phyloP scores from a whole-genome alignment of 2,113 vertebrate genomes.

The Bubo scandiacus region DNA sequence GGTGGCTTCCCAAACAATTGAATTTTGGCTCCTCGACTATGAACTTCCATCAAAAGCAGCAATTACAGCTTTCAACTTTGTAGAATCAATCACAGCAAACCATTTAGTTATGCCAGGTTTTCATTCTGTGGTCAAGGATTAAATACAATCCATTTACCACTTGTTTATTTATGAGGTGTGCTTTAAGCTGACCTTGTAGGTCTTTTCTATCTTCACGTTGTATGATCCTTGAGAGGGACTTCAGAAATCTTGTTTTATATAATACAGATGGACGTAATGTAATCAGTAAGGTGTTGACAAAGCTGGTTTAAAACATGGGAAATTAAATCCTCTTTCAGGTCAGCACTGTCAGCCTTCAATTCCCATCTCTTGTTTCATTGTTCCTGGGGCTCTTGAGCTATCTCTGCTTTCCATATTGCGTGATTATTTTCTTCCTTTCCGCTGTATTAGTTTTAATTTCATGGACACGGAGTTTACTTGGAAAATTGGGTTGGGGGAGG shows the following conservation, averaged over 20 bases:
- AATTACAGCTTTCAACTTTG: background rate
- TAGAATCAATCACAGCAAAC: background rate
- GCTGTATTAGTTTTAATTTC: background rate
- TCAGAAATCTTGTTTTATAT: background rate
- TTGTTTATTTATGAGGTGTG: background rate
- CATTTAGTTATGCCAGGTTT: background rate
- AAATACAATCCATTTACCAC: background rate
- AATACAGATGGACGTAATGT: background rate
- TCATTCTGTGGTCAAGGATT: background rate
- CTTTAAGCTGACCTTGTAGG: background rate
- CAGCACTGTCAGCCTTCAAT: background rate
- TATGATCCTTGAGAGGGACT: background rate
- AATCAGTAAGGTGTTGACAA: constrained; percentile 21
- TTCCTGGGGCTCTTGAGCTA: background rate
- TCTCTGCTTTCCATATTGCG: background rate
- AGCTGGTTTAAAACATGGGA: background rate
- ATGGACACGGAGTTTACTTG: background rate
- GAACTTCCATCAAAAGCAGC: background rate
- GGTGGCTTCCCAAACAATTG: background rate
- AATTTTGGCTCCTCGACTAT: background rate
- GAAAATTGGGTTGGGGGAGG: background rate
- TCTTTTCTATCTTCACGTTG: background rate
- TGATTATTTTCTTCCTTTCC: background rate
- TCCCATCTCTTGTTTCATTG: constrained; percentile 2
- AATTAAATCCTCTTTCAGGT: constrained; percentile 9